Conservation (phyloP, 2,797 vertebrate species). For the Borostomias antarcticus region DNA sequence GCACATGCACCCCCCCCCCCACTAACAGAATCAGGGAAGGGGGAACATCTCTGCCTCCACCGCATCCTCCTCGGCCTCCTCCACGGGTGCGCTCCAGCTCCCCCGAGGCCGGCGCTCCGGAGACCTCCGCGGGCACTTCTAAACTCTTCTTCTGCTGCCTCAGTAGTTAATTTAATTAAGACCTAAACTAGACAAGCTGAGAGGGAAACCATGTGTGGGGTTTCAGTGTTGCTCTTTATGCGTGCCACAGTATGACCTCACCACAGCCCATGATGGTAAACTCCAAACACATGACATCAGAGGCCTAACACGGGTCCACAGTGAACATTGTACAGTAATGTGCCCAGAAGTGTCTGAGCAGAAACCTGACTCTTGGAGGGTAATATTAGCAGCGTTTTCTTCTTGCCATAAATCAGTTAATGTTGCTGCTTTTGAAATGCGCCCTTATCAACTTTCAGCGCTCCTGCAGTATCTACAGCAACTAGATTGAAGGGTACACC, state of each 20-base stretch:
- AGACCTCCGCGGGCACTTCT: too few species aligned
- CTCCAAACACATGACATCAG: slow-evolving; percentile 5
- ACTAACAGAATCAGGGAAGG: too few species aligned
- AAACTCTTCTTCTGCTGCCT: too few species aligned
- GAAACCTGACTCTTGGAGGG: slow-evolving; percentile 15
- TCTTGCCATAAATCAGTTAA: slow-evolving; percentile 41
- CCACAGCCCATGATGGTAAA: slow-evolving; percentile 7
- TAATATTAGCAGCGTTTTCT: slow-evolving; percentile 25
- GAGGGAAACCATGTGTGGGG: not conserved
- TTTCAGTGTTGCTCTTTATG: not conserved
- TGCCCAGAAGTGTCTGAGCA: not conserved
- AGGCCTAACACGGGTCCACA: not conserved
- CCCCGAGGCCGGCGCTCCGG: too few species aligned
- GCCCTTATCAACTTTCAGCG: not conserved
- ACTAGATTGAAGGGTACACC: not conserved
- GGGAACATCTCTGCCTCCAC: too few species aligned
- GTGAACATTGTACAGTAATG: slow-evolving; percentile 13
- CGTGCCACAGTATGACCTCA: not conserved
- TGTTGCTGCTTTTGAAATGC: slow-evolving; percentile 8
- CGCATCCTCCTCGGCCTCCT: too few species aligned
- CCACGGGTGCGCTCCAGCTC: too few species aligned
- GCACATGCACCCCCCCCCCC: too few species aligned
- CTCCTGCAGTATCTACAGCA: not conserved
- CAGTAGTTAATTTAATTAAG: not conserved
- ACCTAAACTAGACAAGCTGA: not conserved